Percentiles rank a stretch among this genome's conserved stretches.
These are phyloP conservation scores for Chinchilla lanigera DNA, from an alignment of 2,113 vertebrate genomes.

Conservation along the genomic window DNA sequence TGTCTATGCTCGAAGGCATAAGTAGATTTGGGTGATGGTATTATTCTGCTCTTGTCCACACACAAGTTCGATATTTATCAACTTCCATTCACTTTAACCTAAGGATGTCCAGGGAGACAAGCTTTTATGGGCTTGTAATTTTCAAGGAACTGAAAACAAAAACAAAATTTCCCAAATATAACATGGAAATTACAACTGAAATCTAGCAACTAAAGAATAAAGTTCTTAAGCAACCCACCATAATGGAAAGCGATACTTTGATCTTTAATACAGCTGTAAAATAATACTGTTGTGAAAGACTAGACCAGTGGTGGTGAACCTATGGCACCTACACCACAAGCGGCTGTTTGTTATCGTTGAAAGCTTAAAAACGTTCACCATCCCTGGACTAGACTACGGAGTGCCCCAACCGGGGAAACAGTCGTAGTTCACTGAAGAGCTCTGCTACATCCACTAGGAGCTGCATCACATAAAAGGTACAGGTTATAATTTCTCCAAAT, in stretches of 20 bases:
- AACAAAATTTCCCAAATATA: neutral
- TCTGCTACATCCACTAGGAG: neutral
- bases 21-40: neutral
- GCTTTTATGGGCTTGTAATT: neutral
- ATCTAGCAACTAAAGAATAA: neutral
- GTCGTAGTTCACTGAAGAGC: neutral
- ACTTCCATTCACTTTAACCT: neutral
- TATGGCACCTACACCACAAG: neutral
- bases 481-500: neutral
- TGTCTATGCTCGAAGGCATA: neutral
- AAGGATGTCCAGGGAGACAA: neutral
- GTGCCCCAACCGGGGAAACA: neutral
- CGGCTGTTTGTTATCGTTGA: neutral
- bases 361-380: neutral
- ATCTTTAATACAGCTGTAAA: neutral
- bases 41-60: neutral
- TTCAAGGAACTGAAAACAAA: neutral
- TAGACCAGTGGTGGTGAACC: neutral
- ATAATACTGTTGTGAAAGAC: neutral
- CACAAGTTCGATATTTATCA: neutral
- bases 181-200: neutral
- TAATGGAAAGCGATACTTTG: neutral
- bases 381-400: neutral
- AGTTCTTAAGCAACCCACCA: neutral
- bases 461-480: neutral